Base-by-base conservation (phyloP, 2,888 invertebrate species). In the Ornithoptera priamus region DNA sequence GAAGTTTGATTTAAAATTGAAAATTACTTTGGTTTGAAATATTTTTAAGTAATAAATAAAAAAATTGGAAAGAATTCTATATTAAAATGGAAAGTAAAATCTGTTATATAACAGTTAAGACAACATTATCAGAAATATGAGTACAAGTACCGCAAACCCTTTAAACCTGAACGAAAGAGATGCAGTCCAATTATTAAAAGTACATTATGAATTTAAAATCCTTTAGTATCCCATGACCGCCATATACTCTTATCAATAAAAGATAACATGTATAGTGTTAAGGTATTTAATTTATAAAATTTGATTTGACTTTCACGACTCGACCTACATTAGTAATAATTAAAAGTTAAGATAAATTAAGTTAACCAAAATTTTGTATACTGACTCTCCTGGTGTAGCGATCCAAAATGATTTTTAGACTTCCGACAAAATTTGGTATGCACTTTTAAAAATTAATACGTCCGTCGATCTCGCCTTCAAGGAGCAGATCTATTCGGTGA, bases 181-280 rank as follows among this genome's bases (percentile, higher is more conserved):
- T 36, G 15, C 36, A 24, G 17, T 62, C 2, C 18, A 20, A 56
- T 15, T 24, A 53, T 20, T 17, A 64, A 56, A 64, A 22, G 30
- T 30, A 24, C 10, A 56, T 62, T 56, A 56, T n/a, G 30, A 53
- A 22, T 58, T 36, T 39, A 20, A 57, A 65, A 36, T 57, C 56
- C 12, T 56, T 56, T 42, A 57, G 46, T 12, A 56, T 56, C 22
- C 20, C 67, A 56, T 61, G 53, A 67, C 60, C 8, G 50, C 53
- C 22, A 62, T 53, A n/a, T n/a, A 17, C 18, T 53, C 20, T 20
- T 24, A 57, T 42, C 57, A 57, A 68, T 62, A 62, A 58, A 68
- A 68, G 62, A 62, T 58, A 58, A 62, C 62, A 46, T 17, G 24
- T 1, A 17, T 53, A 53, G n/a, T 18, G 39, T 12, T 36, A 22